phyloP scores from a whole-genome alignment of 2,888 invertebrate species.

The Cecidostiba fungosa region DNA sequence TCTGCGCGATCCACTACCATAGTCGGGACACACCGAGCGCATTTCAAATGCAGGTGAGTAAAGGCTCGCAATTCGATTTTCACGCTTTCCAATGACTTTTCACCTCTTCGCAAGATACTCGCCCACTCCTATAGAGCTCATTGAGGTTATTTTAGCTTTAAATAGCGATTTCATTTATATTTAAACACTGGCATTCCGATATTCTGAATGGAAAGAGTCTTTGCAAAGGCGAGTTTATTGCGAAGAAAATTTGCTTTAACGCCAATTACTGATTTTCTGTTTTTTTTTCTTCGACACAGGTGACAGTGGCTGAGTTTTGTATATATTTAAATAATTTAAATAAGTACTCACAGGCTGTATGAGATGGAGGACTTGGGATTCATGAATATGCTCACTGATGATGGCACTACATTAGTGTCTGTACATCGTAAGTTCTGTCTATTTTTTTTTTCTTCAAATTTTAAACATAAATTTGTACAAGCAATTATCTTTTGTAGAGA shows the following conservation, averaged over 20 bases:
- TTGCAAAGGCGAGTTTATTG: background rate
- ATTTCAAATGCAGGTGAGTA: conserved; percentile 56
- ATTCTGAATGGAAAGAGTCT: background rate
- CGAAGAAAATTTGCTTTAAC: background rate
- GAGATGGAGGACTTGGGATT: conserved; percentile 61
- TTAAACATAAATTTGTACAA: background rate
- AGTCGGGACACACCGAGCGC: conserved; percentile 31
- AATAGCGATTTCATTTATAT: conserved; percentile 22
- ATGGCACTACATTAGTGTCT: conserved; percentile 73
- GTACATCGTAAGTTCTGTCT: conserved; percentile 69
- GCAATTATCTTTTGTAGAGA: conserved; percentile 66
- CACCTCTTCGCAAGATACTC: background rate
- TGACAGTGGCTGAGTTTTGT: background rate
- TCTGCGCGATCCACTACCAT: conserved; percentile 56
- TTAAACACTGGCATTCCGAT: background rate
- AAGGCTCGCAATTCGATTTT: no score
- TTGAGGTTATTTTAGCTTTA: conserved; percentile 26
- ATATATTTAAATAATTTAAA: background rate
- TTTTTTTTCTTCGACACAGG: conserved; percentile 12
- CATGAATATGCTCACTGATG: conserved; percentile 74
- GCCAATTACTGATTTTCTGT: background rate
- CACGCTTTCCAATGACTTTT: background rate
- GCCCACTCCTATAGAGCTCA: background rate
- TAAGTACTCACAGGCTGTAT: background rate
- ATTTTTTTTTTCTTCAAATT: conserved; percentile 24